A percentile compares a stretch with the other conserved stretches of the same genome.
Evolutionary conservation across 2,113 vertebrate species (phyloP).

Genomic region (Cygnus atratus): DNA sequence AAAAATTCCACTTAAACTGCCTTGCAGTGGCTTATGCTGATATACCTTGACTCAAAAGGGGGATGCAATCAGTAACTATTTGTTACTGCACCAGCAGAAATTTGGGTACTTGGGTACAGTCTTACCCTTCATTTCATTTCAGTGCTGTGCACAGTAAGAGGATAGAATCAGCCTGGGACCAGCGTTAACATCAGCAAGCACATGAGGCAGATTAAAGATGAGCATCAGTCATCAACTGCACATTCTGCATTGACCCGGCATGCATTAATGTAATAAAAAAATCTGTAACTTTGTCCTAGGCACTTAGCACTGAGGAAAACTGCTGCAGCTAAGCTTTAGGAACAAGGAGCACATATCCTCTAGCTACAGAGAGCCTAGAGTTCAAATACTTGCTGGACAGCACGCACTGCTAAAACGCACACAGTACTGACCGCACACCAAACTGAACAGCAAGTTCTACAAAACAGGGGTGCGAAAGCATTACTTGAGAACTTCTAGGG

Average conservation of each 20-base stretch:
- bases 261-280: background rate
- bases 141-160: background rate
- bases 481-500: background rate
- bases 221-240: background rate
- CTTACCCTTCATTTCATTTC: background rate
- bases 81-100: background rate
- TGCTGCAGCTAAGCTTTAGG: background rate
- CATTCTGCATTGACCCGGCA: background rate
- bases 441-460: background rate
- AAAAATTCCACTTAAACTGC: background rate
- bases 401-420: background rate
- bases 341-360: background rate
- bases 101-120: background rate
- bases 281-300: background rate
- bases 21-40: background rate
- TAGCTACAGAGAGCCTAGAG: background rate
- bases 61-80: background rate
- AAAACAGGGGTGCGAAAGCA: background rate
- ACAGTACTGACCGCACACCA: background rate
- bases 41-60: background rate
- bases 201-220: background rate
- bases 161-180: background rate
- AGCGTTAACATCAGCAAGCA: background rate
- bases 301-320: background rate
- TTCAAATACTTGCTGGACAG: background rate